phyloP scores from a whole-genome alignment of 2,888 invertebrate genomes.

The Tenthredo livida region DNA sequence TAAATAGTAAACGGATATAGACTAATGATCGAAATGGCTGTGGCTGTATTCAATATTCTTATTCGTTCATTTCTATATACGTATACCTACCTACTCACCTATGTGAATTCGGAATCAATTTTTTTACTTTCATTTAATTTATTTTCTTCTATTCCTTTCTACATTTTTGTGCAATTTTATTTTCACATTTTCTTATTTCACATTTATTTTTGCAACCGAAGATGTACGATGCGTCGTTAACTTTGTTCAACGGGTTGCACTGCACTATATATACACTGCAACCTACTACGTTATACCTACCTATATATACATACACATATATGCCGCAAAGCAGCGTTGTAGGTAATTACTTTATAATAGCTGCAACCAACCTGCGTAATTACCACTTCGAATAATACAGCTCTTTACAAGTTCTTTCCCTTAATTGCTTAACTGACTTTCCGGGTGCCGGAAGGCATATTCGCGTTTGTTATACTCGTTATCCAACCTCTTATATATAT shows the following conservation, averaged over 20 bases:
- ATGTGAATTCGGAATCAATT: not conserved
- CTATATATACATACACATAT: not conserved
- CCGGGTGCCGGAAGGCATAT: slow-evolving; percentile 49
- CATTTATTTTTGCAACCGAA: not conserved
- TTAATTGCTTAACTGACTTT: slow-evolving; percentile 51
- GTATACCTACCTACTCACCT: no score
- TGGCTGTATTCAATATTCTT: not conserved
- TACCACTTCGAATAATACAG: slow-evolving; percentile 57
- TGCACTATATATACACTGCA: not conserved
- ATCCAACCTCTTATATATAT: not conserved
- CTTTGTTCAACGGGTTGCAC: slow-evolving; percentile 6
- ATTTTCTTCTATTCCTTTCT: not conserved
- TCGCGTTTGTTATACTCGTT: slow-evolving; percentile 22
- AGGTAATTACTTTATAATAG: slow-evolving; percentile 71
- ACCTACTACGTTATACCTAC: not conserved
- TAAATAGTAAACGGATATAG: not conserved
- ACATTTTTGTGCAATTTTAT: not conserved
- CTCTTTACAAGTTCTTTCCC: slow-evolving; percentile 51
- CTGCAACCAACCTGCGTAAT: slow-evolving; percentile 68
- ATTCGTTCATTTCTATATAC: not conserved
- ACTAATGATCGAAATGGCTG: no score
- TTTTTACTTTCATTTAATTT: not conserved
- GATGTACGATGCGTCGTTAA: slow-evolving; percentile 14
- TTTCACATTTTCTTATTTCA: not conserved
- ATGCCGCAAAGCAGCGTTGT: slow-evolving; percentile 59